A percentile compares a stretch with the other conserved stretches of the same genome.
Conservation (phyloP, 2,797 vertebrate genomes). For the Aldrovandia affinis region DNA sequence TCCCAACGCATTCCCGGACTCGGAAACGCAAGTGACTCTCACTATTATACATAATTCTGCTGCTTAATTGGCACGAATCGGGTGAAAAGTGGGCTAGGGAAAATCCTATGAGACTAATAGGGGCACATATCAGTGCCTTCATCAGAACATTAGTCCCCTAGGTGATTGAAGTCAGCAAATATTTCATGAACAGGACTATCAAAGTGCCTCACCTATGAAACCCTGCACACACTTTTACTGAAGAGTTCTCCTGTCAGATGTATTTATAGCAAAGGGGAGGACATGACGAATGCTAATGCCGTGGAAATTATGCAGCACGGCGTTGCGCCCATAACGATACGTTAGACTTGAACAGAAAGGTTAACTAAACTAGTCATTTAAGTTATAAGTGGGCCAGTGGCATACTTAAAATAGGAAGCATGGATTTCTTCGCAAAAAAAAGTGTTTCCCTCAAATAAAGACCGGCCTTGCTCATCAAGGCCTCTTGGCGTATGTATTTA, state of each 20-base stretch:
- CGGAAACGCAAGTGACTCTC: conserved; percentile 86
- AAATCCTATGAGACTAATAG: conserved; percentile 89
- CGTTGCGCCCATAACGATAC: conserved; percentile 75
- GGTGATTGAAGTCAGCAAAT: conserved; percentile 90
- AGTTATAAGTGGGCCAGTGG: conserved; percentile 79
- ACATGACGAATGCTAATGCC: conserved; percentile 84
- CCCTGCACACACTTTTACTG: conserved; percentile 70
- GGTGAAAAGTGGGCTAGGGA: conserved; percentile 85
- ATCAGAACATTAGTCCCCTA: conserved; percentile 89
- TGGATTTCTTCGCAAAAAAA: conserved; percentile 29
- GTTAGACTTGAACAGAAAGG: conserved; percentile 76
- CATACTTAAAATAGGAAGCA: conserved; percentile 57
- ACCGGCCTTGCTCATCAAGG: conserved; percentile 14
- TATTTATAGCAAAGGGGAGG: conserved; percentile 79
- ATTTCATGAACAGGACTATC: conserved; percentile 83
- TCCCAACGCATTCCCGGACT: conserved; percentile 78
- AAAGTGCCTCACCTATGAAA: conserved; percentile 79
- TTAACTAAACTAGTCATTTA: conserved; percentile 84
- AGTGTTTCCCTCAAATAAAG: conserved; percentile 26
- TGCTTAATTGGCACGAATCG: conserved; percentile 92
- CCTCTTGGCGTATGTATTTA: background rate
- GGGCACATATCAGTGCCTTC: conserved; percentile 91
- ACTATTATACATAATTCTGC: conserved; percentile 97
- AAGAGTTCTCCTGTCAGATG: conserved; percentile 72
- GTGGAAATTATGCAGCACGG: conserved; percentile 76